Evolutionary conservation across 1,140 invertebrate species (phyloP).

Genomic region (Onthophagus taurus): DNA sequence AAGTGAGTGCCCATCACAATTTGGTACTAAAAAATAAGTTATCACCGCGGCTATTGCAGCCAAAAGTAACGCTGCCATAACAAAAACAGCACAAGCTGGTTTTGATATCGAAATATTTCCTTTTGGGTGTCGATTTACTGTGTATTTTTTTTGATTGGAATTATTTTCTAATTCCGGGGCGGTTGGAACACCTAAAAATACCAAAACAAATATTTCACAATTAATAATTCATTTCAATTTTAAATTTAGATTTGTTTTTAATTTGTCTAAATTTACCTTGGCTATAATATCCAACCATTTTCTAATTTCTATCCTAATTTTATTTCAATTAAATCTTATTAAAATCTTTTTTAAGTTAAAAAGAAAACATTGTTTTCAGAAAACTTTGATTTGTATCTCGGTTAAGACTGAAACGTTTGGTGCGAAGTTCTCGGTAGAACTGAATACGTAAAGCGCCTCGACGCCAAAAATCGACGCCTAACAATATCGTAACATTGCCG

Average conservation of each 20-base stretch:
- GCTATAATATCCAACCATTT: conserved; percentile 10
- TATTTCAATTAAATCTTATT: too few species aligned
- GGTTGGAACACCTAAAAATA: conserved; percentile 31
- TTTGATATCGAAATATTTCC: conserved; percentile 27
- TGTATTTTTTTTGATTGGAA: conserved; percentile 33
- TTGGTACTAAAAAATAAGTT: conserved; percentile 31
- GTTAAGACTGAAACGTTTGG: too few species aligned
- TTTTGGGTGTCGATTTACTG: conserved; percentile 25
- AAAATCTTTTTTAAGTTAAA: too few species aligned
- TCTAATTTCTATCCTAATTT: too few species aligned
- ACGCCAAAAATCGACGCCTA: too few species aligned
- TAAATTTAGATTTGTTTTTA: neutral
- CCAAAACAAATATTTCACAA: neutral
- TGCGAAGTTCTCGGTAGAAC: too few species aligned
- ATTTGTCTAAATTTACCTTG: conserved; percentile 3
- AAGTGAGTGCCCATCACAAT: conserved; percentile 17
- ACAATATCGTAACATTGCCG: too few species aligned
- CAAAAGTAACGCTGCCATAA: conserved; percentile 28
- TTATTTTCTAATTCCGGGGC: conserved; percentile 30
- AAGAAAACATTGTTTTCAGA: too few species aligned
- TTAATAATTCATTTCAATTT: neutral
- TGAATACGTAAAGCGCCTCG: too few species aligned
- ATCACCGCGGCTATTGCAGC: conserved; percentile 28
- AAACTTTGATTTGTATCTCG: too few species aligned
- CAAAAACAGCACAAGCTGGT: conserved; percentile 29